A percentile compares a stretch with the other conserved stretches of the same genome.
These are phyloP conservation scores for Echinarachnius parma DNA, from an alignment of 53 echinoderm and acorn worm species.

Conservation along the genomic window DNA sequence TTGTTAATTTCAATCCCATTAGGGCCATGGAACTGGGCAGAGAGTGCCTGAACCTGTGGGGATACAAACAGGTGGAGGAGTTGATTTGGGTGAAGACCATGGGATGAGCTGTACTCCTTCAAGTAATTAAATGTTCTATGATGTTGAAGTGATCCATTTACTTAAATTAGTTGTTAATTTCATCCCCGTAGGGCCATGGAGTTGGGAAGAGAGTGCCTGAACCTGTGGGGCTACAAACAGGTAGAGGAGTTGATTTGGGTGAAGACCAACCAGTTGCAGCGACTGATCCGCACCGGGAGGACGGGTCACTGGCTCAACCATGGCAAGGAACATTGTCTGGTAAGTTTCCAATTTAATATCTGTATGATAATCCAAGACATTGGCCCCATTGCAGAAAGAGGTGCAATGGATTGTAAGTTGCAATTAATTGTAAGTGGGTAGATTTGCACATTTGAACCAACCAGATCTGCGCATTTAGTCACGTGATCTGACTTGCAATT, in stretches of 20 bases:
- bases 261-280: slow-evolving; percentile 96
- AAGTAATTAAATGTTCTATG: too few species aligned
- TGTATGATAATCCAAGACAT: too few species aligned
- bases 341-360: too few species aligned
- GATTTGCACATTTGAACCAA: too few species aligned
- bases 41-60: slow-evolving; percentile 91
- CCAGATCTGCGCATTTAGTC: too few species aligned
- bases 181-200: slow-evolving; percentile 89
- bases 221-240: slow-evolving; percentile 85
- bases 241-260: slow-evolving; percentile 98
- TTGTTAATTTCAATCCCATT: not conserved
- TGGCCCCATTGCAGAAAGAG: too few species aligned
- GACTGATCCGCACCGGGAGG: slow-evolving; percentile 88
- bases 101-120: too few species aligned
- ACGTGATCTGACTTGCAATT: too few species aligned
- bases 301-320: slow-evolving; percentile 99
- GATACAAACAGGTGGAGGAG: slow-evolving; percentile 84
- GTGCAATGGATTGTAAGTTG: too few species aligned
- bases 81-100: slow-evolving; percentile 99
- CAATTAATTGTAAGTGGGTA: too few species aligned
- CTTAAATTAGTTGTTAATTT: too few species aligned
- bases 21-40: slow-evolving; percentile 99
- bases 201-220: slow-evolving; percentile 90
- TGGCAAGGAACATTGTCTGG: slow-evolving; percentile 98
- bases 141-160: too few species aligned